These are phyloP conservation scores for Euphonia xanthogaster DNA, from an alignment of 2,797 vertebrate genomes.

Conservation along the genomic window DNA sequence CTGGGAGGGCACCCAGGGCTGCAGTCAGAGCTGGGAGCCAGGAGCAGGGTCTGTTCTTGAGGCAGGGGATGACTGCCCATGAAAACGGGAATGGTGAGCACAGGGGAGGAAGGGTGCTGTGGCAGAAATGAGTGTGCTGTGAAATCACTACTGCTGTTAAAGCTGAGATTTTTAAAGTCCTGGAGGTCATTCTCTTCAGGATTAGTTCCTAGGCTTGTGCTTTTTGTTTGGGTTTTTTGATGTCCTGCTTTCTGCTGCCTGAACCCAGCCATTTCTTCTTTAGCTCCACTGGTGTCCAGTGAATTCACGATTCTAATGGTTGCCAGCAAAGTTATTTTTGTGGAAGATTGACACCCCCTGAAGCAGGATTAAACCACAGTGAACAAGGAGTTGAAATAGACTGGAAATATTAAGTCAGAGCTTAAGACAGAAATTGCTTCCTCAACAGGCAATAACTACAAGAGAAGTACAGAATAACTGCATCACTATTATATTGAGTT, in stretches of 20 bases:
- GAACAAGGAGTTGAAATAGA: slow-evolving; percentile 53
- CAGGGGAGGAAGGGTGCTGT: not conserved
- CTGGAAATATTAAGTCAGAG: slow-evolving; percentile 38
- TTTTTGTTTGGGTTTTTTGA: not conserved
- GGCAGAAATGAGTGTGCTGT: not conserved
- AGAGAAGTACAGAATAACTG: slow-evolving; percentile 30
- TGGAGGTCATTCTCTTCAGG: not conserved
- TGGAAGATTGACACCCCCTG: slow-evolving; percentile 67
- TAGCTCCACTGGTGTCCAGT: slow-evolving; percentile 4
- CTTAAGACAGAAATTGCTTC: slow-evolving; percentile 40
- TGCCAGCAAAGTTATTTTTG: slow-evolving; percentile 77
- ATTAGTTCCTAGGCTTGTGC: not conserved
- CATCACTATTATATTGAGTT: slow-evolving; percentile 33
- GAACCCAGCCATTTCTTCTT: not conserved
- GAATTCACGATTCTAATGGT: slow-evolving; percentile 11
- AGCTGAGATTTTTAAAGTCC: not conserved
- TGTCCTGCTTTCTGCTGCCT: not conserved
- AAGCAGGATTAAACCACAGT: slow-evolving; percentile 58
- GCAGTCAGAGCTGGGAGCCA: not conserved
- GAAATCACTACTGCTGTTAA: not conserved
- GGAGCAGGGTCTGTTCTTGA: accelerated
- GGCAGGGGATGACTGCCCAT: not conserved
- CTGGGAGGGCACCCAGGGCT: not conserved
- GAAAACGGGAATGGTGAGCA: not conserved
- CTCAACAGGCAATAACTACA: slow-evolving; percentile 26